Base-by-base conservation (phyloP, 2,888 invertebrate species). In the Sisyra terminalis region DNA sequence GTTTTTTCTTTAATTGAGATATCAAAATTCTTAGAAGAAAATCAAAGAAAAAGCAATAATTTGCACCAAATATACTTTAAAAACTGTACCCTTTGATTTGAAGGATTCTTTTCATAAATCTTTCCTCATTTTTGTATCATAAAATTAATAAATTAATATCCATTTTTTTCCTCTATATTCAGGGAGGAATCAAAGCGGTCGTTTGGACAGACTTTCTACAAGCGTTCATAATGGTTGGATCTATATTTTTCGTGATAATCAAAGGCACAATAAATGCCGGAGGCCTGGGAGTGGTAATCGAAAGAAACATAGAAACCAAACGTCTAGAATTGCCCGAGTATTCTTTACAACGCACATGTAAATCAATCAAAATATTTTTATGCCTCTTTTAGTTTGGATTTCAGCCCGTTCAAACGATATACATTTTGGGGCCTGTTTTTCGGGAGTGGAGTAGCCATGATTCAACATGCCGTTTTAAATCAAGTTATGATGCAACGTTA, bases 401-500 rank as follows among this genome's bases (percentile, higher is more conserved):
- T 73, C 38, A 78, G 82, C 60, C 70, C 83, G 11, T 71, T 75
- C 2, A 73, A 75, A 40, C 69, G 86, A n/a, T 81, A 84, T 53
- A 74, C 82, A 1, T 60, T 83, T 38, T 82, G 79, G 71, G 73
- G 78, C 0, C 67, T 51, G 45, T 45, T n/a, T 10, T 7, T 15
- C 2, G 18, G 18, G 2, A 16, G 2, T 7, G 17, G 15, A 2
- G 3, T 32, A 5, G 6, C 14, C 3, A n/a, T 13, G 11, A 61
- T 86, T 6, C 80, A 85, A 57, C 71, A 78, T 6, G 76, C 81
- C 45, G 72, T 77, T 2, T 76, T 85, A 7, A 88, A 84, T 60
- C 90, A 89, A 57, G 77, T 79, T 14, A 86, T 87, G 74, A 74
- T 89, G 8, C 90, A 90, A 56, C 67, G 89, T 45, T 86, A 86